Evolutionary conservation across 2,797 vertebrate genomes (phyloP), one percentile per base, ranked within the genome.

Genomic region (Synanceia verrucosa): DNA sequence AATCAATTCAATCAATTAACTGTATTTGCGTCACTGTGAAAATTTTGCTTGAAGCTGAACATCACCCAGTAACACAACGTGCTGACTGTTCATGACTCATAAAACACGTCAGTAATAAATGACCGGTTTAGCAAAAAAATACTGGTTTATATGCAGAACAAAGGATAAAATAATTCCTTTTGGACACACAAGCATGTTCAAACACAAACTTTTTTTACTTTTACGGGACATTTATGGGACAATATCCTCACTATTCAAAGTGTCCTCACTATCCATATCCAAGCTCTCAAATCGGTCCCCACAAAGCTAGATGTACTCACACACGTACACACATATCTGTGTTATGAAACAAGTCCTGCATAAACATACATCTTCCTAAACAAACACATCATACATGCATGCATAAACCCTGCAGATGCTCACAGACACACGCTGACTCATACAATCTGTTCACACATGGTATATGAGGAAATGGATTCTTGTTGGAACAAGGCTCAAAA

Each of bases 401-500:
- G n/a, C 31, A 56, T 29, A 29, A 5, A 65, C 46, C 28, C 28
- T 29, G 57, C 36, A 44, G 19, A 43, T 33, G 47, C 26, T 29
- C 56, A 39, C 9, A 19, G 33, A 50, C 43, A 41, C n/a, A 29
- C 0, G 2, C 47, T 6, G 2, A 31, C n/a, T 8, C 33, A 13
- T 24, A 37, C 29, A 57, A 26, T 34, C 14, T 2, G 9, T 31
- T 33, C 37, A 39, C 6, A 12, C 26, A 21, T 24, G 29, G 23
- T 48, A 16, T 13, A 9, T 5, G 4, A 29, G 48, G 18, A 65
- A 58, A 31, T 0, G 0, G 5, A 6, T 3, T 46, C 51, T 36
- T 8, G 70, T 73, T 59, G 59, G 4, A 65, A 66, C 73, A 78
- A 19, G 48, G 11, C 37, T 56, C n/a, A 5, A 33, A 12, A 33